Conservation (phyloP, 2,113 vertebrate genomes). For the Physeter macrocephalus region DNA sequence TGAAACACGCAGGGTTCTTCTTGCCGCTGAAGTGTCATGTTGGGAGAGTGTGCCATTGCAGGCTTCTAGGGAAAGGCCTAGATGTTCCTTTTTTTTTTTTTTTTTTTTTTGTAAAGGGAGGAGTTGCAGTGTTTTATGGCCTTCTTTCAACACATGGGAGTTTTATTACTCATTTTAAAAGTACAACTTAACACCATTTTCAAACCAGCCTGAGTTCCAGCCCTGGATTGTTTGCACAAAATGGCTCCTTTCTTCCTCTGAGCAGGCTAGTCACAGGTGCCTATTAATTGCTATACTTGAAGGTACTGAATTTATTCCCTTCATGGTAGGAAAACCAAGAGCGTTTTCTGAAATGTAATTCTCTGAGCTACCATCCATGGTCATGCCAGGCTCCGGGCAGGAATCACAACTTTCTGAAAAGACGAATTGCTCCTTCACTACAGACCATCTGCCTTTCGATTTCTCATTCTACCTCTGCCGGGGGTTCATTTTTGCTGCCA, state of each 20-base stretch:
- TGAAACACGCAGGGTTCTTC: neutral
- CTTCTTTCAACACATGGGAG: constrained; percentile 60
- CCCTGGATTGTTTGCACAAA: constrained; percentile 32
- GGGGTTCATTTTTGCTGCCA: neutral
- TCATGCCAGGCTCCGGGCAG: neutral
- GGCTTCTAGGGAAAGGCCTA: neutral
- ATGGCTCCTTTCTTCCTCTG: neutral
- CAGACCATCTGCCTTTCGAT: neutral
- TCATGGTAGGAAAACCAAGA: neutral
- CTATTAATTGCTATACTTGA: neutral
- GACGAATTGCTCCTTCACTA: neutral
- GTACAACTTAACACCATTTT: constrained; percentile 46
- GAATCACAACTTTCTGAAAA: neutral
- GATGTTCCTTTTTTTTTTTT: constrained; percentile 61
- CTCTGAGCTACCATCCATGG: neutral
- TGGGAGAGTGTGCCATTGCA: neutral
- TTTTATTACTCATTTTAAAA: constrained; percentile 71
- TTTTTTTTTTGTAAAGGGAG: constrained; percentile 51
- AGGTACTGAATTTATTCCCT: neutral
- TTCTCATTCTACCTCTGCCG: neutral
- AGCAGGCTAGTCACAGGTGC: neutral
- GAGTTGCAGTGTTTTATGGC: constrained; percentile 41
- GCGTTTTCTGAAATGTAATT: neutral
- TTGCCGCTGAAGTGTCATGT: neutral
- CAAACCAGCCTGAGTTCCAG: neutral